Evolutionary conservation across 2,888 invertebrate genomes (phyloP).

Genomic region (Watsonalla binaria): DNA sequence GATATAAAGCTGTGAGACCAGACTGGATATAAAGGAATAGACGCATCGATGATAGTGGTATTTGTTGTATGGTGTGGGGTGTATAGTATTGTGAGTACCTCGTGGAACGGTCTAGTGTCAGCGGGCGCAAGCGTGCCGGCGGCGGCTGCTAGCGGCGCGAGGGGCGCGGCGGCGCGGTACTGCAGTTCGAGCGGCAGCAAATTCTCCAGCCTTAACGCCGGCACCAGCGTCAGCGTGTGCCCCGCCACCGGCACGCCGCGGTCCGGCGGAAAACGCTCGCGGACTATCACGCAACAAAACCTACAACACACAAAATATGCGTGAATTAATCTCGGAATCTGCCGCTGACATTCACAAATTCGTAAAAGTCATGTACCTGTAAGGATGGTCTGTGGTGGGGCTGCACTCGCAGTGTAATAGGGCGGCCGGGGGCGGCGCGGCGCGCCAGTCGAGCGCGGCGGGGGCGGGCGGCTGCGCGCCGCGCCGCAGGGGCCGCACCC

Average conservation of each 20-base stretch:
- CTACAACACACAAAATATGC: conserved; percentile 48
- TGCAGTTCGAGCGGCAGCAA: conserved; percentile 90
- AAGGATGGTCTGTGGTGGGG: conserved; percentile 50
- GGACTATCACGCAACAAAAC: conserved; percentile 87
- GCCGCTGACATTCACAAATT: too few relatives aligned
- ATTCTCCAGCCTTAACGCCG: conserved; percentile 91
- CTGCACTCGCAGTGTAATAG: conserved; percentile 55
- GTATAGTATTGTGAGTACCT: conserved; percentile 28
- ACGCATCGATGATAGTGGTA: not conserved
- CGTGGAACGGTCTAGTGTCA: conserved; percentile 57
- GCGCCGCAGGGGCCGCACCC: conserved; percentile 82
- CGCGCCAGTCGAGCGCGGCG: conserved; percentile 49
- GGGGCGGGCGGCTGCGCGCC: conserved; percentile 39
- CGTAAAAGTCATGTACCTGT: conserved; percentile 33
- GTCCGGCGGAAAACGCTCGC: conserved; percentile 89
- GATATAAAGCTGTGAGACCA: too few relatives aligned
- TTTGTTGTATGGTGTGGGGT: not conserved
- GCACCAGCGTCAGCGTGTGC: conserved; percentile 90
- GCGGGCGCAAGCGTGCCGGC: conserved; percentile 54
- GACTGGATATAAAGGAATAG: not conserved
- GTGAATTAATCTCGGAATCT: too few relatives aligned
- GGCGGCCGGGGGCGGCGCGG: conserved; percentile 31
- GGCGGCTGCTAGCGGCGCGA: conserved; percentile 28
- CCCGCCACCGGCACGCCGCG: conserved; percentile 84
- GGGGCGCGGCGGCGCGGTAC: conserved; percentile 62